A percentile compares a stretch with the other conserved stretches of the same genome.
Evolutionary conservation across 2,888 invertebrate species (phyloP).

Genomic region (Bellardia pandia): DNA sequence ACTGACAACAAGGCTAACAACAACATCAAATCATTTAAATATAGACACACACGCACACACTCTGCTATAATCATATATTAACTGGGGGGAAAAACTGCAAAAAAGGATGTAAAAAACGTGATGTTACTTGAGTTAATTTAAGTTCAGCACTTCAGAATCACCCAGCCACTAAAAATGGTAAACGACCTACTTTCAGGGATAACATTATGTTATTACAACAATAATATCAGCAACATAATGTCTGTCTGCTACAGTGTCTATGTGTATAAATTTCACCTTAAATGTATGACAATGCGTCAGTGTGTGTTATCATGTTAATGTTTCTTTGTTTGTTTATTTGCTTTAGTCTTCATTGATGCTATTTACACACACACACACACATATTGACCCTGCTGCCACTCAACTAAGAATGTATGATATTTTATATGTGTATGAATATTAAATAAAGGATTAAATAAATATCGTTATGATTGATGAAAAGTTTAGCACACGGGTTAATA

Average conservation of each 20-base stretch:
- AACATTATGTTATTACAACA: neutral
- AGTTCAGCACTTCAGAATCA: neutral
- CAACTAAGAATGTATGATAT: neutral
- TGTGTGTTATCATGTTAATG: neutral
- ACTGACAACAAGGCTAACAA: neutral
- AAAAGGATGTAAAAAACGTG: neutral
- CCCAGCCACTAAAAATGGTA: neutral
- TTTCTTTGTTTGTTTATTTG: neutral
- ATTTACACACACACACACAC: neutral
- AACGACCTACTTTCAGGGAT: slow-evolving; percentile 4
- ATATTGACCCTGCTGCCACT: neutral
- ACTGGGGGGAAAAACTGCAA: neutral
- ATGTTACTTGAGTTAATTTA: slow-evolving; percentile 46
- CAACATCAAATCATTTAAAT: neutral
- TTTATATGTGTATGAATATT: slow-evolving; percentile 17
- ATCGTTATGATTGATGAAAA: slow-evolving; percentile 9
- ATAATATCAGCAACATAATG: neutral
- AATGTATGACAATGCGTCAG: neutral
- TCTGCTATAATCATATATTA: neutral
- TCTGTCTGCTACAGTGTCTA: neutral
- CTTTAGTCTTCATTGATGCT: slow-evolving; percentile 16
- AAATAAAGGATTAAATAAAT: slow-evolving; percentile 19
- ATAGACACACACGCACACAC: neutral
- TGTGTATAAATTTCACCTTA: too few species aligned
- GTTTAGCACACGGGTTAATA: neutral